Evolutionary conservation across 2,888 invertebrate species (phyloP), one percentile per base, ranked within the genome.

Genomic region (Copidosoma aretas): DNA sequence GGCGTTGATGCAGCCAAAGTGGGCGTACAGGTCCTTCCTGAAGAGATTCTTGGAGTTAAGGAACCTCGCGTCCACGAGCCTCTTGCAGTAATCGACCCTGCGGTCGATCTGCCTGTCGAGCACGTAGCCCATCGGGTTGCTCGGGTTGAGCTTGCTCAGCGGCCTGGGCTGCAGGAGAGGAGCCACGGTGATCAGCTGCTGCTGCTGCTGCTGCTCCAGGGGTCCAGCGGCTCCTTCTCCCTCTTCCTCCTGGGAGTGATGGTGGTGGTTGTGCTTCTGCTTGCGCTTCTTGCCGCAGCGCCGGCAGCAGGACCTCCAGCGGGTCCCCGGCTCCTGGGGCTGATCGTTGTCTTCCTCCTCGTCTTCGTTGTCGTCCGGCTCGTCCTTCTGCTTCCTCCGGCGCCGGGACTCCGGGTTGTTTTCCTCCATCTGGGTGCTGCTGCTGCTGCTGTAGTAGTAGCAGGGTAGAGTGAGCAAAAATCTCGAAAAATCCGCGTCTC

Each of bases 1-100:
- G 73, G 97, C 96, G 87, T 97, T 97, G 68, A 97, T 95, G 88
- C 97, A 97, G 80, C 97, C 97, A 87, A 91, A 97, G 87, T 97
- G 97, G 74, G 93, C 93, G 75, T 91, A 87, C 67, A 97, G 88
- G 85, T 97, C 93, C 79, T 92, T 92, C 77, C 91, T 89, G 84
- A 90, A 95, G 53, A 96, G 87, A 86, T 91, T 92, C 81, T 89
- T 89, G 10, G 93, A 92, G 70, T 86, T 86, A 67, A 86, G 85
- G 72, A 93, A 86, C 72, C 93, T 89, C 71, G 86, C 84, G 74
- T 83, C 84, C 68, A 90, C 88, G 73, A 91, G 85, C 72, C 86
- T 86, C 68, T 88, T 87, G 81, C 88, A 89, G 73, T 90, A 85
- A 81, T 87, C 83, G 69, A 87, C 80, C 76, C 86, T 83, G 73